Evolutionary conservation across 2,888 invertebrate species (phyloP).

Genomic region (Gymnosoma rotundatum): DNA sequence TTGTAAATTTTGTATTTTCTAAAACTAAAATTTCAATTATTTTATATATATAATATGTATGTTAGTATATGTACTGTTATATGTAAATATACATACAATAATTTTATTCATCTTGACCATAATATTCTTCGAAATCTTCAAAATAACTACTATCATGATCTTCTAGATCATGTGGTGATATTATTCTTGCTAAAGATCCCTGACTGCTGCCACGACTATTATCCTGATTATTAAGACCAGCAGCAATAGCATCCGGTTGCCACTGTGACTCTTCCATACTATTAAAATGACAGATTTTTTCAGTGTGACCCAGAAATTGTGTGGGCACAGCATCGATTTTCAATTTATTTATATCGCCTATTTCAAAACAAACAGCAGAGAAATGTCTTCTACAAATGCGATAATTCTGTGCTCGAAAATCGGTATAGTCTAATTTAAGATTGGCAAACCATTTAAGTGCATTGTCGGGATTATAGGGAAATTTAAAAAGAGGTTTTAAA

Average conservation of each 20-base stretch:
- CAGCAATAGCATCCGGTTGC: constrained; percentile 22
- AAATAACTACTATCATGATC: constrained; percentile 69
- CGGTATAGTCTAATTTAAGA: constrained; percentile 70
- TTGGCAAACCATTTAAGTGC: constrained; percentile 77
- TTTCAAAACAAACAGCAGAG: constrained; percentile 72
- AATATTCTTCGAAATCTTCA: constrained; percentile 68
- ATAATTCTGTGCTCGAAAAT: constrained; percentile 66
- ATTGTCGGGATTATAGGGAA: constrained; percentile 75
- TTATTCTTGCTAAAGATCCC: constrained; percentile 44
- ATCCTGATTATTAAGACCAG: constrained; percentile 38
- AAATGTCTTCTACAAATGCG: constrained; percentile 77
- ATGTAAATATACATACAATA: constrained; percentile 5
- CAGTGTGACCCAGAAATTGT: constrained; percentile 75
- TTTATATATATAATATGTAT: not conserved
- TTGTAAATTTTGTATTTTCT: constrained; percentile 1
- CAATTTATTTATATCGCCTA: constrained; percentile 64
- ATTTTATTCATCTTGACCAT: constrained; percentile 61
- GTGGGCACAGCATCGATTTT: constrained; percentile 77
- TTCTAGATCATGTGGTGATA: constrained; percentile 65
- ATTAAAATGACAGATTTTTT: constrained; percentile 72
- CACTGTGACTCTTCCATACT: constrained; percentile 43
- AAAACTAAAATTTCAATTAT: constrained; percentile 24
- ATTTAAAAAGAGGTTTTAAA: constrained; percentile 65
- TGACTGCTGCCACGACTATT: constrained; percentile 68
- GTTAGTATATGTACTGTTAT: no score